A percentile compares a stretch with the other conserved stretches of the same genome.
These are phyloP conservation scores for Orestias chungarensis DNA, from an alignment of 2,797 vertebrate genomes.

Conservation along the genomic window DNA sequence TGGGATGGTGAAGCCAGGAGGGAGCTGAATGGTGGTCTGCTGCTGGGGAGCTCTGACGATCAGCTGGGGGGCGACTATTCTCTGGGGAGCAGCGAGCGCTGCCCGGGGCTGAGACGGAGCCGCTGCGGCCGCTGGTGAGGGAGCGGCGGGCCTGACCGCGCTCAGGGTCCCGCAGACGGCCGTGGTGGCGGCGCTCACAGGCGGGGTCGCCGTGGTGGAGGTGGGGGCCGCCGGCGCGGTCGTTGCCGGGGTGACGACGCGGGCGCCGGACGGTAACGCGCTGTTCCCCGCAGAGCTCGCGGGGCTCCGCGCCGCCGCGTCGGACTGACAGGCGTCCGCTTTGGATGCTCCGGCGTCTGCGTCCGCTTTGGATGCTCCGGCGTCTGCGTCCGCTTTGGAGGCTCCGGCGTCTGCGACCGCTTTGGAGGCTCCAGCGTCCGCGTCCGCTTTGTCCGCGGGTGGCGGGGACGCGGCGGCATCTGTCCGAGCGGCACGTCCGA, in stretches of 20 bases:
- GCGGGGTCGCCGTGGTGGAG: too few species aligned
- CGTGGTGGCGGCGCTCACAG: slow-evolving; percentile 59
- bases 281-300: slow-evolving; percentile 72
- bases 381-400: slow-evolving; percentile 61
- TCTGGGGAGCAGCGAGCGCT: slow-evolving; percentile 76
- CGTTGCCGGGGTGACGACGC: slow-evolving; percentile 56
- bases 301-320: slow-evolving; percentile 73
- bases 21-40: slow-evolving; percentile 89
- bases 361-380: slow-evolving; percentile 64
- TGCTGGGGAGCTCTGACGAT: slow-evolving; percentile 87
- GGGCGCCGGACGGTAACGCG: slow-evolving; percentile 45
- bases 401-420: too few species aligned
- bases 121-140: slow-evolving; percentile 61
- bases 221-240: slow-evolving; percentile 47
- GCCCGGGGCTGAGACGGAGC: slow-evolving; percentile 78
- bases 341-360: too few species aligned
- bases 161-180: slow-evolving; percentile 62
- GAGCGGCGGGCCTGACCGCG: slow-evolving; percentile 68
- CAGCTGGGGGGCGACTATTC: slow-evolving; percentile 85
- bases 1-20: slow-evolving; percentile 89
- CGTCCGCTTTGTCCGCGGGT: slow-evolving; percentile 61
- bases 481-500: slow-evolving; percentile 67
- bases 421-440: slow-evolving; percentile 63
- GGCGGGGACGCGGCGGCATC: slow-evolving; percentile 55
- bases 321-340: slow-evolving; percentile 73